phyloP scores from a whole-genome alignment of 2,888 invertebrate genomes.

The Morinoia aosen region DNA sequence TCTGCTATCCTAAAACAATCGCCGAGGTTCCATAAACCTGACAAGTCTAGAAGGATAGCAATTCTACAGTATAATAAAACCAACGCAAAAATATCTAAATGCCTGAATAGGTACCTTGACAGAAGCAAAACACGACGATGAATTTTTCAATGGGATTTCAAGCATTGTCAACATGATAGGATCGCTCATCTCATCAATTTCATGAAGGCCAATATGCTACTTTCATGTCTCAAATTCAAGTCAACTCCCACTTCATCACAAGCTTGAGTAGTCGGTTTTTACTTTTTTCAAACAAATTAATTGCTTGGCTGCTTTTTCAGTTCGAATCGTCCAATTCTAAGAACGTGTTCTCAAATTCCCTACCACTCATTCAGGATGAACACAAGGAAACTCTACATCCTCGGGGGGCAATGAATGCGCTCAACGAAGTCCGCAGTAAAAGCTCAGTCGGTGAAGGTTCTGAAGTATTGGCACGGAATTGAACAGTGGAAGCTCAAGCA shows the following conservation, averaged over 20 bases:
- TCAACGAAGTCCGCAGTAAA: not conserved
- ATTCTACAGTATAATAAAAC: not conserved
- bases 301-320: not conserved
- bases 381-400: not conserved
- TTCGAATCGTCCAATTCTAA: not conserved
- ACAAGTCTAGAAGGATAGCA: not conserved
- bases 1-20: no score
- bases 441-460: not conserved
- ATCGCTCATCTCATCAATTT: no score
- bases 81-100: not conserved
- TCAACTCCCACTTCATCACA: not conserved
- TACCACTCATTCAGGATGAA: not conserved
- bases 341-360: not conserved
- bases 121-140: not conserved
- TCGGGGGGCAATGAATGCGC: not conserved
- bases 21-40: no score
- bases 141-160: not conserved
- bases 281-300: not conserved
- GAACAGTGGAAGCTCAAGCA: not conserved
- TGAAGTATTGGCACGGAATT: not conserved
- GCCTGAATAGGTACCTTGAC: not conserved
- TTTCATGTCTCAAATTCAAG: not conserved
- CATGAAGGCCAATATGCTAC: not conserved
- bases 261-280: not conserved
- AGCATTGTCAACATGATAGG: no score